A percentile compares a stretch with the other conserved stretches of the same genome.
phyloP scores from a whole-genome alignment of 2,888 invertebrate genomes.

The Melikaiella ostensackeni region DNA sequence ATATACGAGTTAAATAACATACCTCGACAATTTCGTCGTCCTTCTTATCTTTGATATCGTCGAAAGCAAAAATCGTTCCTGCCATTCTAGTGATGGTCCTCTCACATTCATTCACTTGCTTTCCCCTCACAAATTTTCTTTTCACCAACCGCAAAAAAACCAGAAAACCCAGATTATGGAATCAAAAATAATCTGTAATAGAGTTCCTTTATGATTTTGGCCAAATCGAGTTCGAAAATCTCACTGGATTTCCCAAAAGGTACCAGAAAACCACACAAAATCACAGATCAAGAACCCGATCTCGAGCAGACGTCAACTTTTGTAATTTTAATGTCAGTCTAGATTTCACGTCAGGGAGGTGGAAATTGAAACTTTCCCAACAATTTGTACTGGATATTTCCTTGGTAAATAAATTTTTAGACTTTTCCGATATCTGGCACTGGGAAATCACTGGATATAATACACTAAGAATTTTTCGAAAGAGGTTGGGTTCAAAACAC shows the following conservation, averaged over 20 bases:
- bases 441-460: neutral
- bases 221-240: neutral
- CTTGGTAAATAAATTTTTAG: neutral
- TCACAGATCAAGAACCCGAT: neutral
- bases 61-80: conserved; percentile 29
- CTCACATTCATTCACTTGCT: conserved; percentile 21
- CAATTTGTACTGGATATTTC: neutral
- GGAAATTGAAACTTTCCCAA: neutral
- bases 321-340: neutral
- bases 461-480: neutral
- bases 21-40: conserved; percentile 29
- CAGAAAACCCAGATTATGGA: neutral
- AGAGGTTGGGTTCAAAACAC: neutral
- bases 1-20: neutral
- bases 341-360: neutral
- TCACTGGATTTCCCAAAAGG: neutral
- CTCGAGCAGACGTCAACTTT: neutral
- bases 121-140: neutral
- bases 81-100: conserved; percentile 15
- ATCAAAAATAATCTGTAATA: neutral
- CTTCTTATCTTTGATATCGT: conserved; percentile 34
- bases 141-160: neutral
- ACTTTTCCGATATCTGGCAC: neutral
- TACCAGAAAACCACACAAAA: neutral
- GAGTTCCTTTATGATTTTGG: neutral